Percentiles rank a stretch among this genome's conserved stretches.
Evolutionary conservation across 2,888 invertebrate species (phyloP).

Genomic region (Dolomedes plantarius): DNA sequence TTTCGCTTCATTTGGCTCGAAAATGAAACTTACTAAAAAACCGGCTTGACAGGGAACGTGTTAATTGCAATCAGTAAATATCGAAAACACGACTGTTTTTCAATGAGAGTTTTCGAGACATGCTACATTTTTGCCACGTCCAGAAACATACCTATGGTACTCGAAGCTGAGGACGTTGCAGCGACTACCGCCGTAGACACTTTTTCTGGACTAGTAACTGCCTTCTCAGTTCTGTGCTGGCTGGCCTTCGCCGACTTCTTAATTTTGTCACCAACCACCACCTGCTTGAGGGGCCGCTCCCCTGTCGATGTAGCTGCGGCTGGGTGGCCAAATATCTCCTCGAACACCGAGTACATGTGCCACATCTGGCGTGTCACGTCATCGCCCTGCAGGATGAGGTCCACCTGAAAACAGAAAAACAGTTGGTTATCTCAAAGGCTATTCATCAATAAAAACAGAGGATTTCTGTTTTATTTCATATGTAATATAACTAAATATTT

Average conservation of each 20-base stretch:
- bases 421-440: too few relatives aligned
- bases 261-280: conserved; percentile 59
- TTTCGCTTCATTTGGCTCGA: too few relatives aligned
- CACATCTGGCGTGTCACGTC: conserved; percentile 77
- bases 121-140: too few relatives aligned
- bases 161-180: background rate
- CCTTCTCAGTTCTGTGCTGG: background rate
- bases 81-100: too few relatives aligned
- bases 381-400: conserved; percentile 76
- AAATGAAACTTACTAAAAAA: too few relatives aligned
- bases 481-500: too few relatives aligned
- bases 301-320: conserved; percentile 53
- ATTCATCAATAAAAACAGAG: too few relatives aligned
- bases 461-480: too few relatives aligned
- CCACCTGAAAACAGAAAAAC: conserved; percentile 74
- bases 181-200: background rate
- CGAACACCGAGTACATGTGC: conserved; percentile 77
- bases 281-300: conserved; percentile 57
- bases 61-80: too few relatives aligned
- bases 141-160: conserved; percentile 14
- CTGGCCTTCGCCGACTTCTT: conserved; percentile 2
- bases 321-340: conserved; percentile 75
- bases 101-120: too few relatives aligned
- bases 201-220: background rate
- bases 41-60: too few relatives aligned